These are phyloP conservation scores for Manis pentadactyla DNA, from an alignment of 2,797 vertebrate species.

Conservation along the genomic window DNA sequence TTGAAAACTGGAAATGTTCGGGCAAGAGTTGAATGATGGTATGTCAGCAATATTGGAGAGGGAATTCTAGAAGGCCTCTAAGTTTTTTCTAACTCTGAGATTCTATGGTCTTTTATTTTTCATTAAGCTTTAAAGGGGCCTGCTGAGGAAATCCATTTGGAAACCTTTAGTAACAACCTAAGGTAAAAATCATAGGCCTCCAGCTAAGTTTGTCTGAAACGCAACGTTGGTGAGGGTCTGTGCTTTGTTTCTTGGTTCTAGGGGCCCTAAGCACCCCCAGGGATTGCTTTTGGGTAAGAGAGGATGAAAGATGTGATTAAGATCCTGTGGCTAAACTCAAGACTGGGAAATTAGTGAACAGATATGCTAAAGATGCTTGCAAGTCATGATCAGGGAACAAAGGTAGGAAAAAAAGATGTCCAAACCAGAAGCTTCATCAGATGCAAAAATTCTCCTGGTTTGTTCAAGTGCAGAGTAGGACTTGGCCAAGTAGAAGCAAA, in stretches of 20 bases:
- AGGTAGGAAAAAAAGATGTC: not conserved
- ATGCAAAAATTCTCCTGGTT: not conserved
- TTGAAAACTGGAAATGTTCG: slow-evolving; percentile 60
- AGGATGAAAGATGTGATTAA: not conserved
- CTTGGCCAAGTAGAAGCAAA: not conserved
- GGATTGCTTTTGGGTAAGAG: not conserved
- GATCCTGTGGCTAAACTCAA: not conserved
- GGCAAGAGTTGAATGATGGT: slow-evolving; percentile 39
- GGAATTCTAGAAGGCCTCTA: slow-evolving; percentile 54
- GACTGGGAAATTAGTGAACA: not conserved
- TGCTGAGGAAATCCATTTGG: slow-evolving; percentile 40
- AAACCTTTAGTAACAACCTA: slow-evolving; percentile 38
- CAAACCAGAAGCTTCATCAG: not conserved
- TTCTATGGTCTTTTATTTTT: slow-evolving; percentile 49
- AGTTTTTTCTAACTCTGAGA: not conserved
- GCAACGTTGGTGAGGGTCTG: not conserved
- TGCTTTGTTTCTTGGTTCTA: slow-evolving; percentile 43
- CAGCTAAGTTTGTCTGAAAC: slow-evolving; percentile 49
- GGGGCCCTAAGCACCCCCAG: not conserved
- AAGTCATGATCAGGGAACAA: not conserved
- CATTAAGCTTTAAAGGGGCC: slow-evolving; percentile 54
- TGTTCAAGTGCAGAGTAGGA: not conserved
- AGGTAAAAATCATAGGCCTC: slow-evolving; percentile 48
- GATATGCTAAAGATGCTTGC: not conserved
- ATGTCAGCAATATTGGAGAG: slow-evolving; percentile 45